Conservation (phyloP, 92 coral and sea anemone species). For the Zoanthus sansibaricus region DNA sequence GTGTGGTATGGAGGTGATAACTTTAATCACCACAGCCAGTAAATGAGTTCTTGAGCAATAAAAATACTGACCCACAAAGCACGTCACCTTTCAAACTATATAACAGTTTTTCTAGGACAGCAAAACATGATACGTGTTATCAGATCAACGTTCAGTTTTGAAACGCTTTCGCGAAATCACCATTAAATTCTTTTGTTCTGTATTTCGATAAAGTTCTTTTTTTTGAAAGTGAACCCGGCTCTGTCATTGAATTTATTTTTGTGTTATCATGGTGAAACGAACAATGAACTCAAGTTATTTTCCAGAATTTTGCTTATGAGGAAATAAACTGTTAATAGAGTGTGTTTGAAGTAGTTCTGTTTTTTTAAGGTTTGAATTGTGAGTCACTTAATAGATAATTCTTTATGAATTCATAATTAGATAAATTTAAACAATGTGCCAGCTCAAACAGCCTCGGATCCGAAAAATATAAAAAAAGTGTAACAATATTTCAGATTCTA, state of each 20-base stretch:
- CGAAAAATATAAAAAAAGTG: neutral
- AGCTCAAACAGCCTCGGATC: neutral
- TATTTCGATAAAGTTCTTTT: neutral
- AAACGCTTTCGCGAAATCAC: too few species aligned
- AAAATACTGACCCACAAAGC: neutral
- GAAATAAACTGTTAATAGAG: conserved; percentile 3
- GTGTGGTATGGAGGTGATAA: neutral
- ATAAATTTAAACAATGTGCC: neutral
- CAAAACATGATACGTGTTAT: neutral
- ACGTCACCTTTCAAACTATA: neutral
- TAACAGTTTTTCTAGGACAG: neutral
- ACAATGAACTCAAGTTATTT: neutral
- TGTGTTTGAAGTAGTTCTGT: neutral
- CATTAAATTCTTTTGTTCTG: neutral
- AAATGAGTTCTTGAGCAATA: neutral
- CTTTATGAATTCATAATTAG: neutral
- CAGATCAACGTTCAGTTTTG: neutral
- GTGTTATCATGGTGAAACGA: neutral
- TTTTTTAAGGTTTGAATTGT: neutral
- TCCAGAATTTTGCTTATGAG: neutral
- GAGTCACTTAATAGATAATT: neutral
- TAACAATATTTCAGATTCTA: neutral
- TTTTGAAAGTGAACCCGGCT: neutral
- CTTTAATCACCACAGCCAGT: neutral
- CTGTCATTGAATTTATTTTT: neutral